Conservation (phyloP, 2,113 vertebrate genomes). For the Myotis davidii region DNA sequence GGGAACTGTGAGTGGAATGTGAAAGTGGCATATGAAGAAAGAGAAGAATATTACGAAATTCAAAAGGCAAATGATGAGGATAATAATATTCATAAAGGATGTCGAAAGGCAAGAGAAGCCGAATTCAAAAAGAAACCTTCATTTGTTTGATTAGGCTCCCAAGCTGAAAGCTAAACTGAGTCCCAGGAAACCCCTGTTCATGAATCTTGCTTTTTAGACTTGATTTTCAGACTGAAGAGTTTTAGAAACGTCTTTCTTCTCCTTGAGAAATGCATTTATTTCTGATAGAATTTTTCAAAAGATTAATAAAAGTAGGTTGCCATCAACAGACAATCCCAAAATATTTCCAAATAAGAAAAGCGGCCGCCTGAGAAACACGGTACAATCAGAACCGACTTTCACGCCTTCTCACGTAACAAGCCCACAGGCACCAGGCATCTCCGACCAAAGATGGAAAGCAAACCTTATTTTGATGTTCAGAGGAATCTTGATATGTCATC, state of each 20-base stretch:
- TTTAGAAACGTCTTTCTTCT: neutral
- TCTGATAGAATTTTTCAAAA: neutral
- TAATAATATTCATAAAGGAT: neutral
- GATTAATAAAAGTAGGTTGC: neutral
- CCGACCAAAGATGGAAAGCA: too few relatives aligned
- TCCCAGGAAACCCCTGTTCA: neutral
- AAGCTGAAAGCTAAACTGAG: neutral
- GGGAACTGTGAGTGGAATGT: neutral
- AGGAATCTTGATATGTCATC: neutral
- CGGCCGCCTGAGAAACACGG: neutral
- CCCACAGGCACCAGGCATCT: fast-evolving
- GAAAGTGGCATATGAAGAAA: neutral
- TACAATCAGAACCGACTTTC: neutral
- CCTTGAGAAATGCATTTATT: neutral
- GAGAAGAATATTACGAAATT: neutral
- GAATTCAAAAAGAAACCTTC: neutral
- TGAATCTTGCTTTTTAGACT: neutral
- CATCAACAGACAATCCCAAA: neutral
- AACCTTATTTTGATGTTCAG: neutral
- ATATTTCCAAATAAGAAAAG: neutral
- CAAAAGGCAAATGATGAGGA: neutral
- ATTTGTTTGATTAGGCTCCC: neutral
- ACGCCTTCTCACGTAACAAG: too few relatives aligned
- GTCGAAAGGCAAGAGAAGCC: neutral
- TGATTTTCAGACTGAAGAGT: constrained; percentile 2